A percentile compares a stretch with the other conserved stretches of the same genome.
These are phyloP conservation scores for Brienomyrus brachyistius DNA, from an alignment of 2,113 vertebrate species.

Conservation along the genomic window DNA sequence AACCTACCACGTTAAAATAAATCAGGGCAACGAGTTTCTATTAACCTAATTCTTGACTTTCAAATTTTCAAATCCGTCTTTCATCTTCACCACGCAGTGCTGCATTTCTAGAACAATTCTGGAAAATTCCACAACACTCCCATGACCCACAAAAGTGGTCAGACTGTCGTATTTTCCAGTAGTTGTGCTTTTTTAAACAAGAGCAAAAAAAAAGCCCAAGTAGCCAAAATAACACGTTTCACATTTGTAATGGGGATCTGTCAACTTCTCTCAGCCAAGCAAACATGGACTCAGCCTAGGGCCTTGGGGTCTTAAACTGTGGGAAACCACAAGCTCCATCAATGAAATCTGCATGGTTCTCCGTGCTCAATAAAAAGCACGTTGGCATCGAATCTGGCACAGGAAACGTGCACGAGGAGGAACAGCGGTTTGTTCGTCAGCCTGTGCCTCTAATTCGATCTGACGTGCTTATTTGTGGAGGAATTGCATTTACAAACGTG, in stretches of 20 bases:
- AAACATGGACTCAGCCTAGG: not conserved
- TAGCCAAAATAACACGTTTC: not conserved
- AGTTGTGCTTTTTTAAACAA: not conserved
- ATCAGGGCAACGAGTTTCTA: not conserved
- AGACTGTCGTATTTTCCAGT: not conserved
- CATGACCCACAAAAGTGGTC: not conserved
- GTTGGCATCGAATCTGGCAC: not conserved
- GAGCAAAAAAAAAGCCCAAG: not conserved
- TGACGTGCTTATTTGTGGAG: not conserved
- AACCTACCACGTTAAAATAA: not conserved
- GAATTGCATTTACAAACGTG: not conserved
- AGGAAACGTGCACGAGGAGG: not conserved
- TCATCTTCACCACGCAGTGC: not conserved
- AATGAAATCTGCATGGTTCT: not conserved
- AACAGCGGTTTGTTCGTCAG: not conserved
- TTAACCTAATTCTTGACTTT: not conserved
- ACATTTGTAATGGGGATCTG: not conserved
- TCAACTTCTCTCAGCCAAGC: not conserved
- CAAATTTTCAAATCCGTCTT: not conserved
- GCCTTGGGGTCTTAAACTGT: not conserved
- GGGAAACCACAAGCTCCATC: not conserved
- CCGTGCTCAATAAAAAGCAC: not conserved
- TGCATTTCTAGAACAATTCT: not conserved
- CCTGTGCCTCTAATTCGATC: not conserved
- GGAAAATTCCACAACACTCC: not conserved